phyloP scores from a whole-genome alignment of 2,797 vertebrate species.

The Psittacula derbiana region DNA sequence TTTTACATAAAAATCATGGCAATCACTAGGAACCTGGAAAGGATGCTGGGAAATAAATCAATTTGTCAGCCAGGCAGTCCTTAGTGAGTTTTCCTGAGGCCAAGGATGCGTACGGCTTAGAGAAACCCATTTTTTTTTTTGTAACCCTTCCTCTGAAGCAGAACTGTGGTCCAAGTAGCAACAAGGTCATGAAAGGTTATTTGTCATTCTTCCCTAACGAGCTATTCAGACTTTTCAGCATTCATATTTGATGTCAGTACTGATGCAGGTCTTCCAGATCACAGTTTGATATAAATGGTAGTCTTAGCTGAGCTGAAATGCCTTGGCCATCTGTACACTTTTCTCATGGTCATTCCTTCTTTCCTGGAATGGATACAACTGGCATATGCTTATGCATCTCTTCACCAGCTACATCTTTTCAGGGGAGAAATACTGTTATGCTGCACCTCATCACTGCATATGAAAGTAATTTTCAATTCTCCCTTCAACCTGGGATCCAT shows the following conservation, averaged over 20 bases:
- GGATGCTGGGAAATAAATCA: background rate
- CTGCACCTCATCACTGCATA: background rate
- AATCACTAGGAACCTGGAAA: background rate
- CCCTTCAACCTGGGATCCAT: background rate
- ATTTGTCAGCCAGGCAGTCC: background rate
- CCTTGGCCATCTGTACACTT: background rate
- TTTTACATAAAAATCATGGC: background rate
- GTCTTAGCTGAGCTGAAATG: background rate
- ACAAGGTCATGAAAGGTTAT: conserved; percentile 9
- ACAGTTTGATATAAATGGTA: background rate
- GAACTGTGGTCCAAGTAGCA: background rate
- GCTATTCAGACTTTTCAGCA: background rate
- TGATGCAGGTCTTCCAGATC: background rate
- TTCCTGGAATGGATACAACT: background rate
- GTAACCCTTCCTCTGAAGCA: background rate
- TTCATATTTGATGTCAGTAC: background rate
- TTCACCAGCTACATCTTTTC: background rate
- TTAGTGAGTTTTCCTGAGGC: background rate
- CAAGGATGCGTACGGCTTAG: background rate
- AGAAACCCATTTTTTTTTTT: background rate
- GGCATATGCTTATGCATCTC: background rate
- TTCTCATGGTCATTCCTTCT: background rate
- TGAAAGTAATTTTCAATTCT: background rate
- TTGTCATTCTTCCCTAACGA: background rate
- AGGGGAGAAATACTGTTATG: background rate